Base-by-base conservation (phyloP, 2,113 vertebrate species). In the Arizona elegans region DNA sequence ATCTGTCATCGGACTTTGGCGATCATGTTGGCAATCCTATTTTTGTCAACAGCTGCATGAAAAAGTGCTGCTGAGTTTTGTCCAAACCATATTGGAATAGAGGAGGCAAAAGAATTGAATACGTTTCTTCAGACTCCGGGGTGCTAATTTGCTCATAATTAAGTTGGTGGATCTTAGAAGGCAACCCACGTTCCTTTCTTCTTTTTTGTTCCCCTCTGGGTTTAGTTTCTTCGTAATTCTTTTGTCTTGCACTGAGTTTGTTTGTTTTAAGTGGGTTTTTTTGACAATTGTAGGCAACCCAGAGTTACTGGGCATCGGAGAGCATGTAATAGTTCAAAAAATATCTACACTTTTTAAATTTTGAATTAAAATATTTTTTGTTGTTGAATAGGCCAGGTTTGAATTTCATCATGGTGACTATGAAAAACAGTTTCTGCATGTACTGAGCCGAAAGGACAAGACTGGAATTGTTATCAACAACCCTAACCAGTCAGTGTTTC, bases 321-420 rank as follows among this genome's bases (percentile, higher is more conserved):
- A 19, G 15, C 15, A 43, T 43, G 17, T 81, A 81, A 21, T 86
- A 50, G 17, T 17, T 26, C 10, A 47, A 92, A 70, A 33, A 43
- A 50, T 81, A 33, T 33, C 70, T 33, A 10, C 7, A 81, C 13
- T 52, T 86, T 56, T 56, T 56, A 6, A 7, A 7, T 85, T 94
- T n/a, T 54, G 1, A 17, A 94, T 93, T 92, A 26, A 86, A 50
- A 53, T 86, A 54, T 33, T 88, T 55, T 17, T 81, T 81, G 87
- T 85, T 88, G 19, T 8, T 54, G 19, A 86, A 52, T 94, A 99
- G 99, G 99, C 98, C 98, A 99, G 99, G 98, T 99, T 99, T 98
- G 99, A 99, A 96, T 99, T 99, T 99, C 98, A 99, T 98, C 99
- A 99, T 2, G 98, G 98, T 97, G 99, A 99, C 98, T 99, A 99